A percentile compares a stretch with the other conserved stretches of the same genome.
Conservation (phyloP, 1,140 invertebrate species). For the Cecropterus lyciades region DNA sequence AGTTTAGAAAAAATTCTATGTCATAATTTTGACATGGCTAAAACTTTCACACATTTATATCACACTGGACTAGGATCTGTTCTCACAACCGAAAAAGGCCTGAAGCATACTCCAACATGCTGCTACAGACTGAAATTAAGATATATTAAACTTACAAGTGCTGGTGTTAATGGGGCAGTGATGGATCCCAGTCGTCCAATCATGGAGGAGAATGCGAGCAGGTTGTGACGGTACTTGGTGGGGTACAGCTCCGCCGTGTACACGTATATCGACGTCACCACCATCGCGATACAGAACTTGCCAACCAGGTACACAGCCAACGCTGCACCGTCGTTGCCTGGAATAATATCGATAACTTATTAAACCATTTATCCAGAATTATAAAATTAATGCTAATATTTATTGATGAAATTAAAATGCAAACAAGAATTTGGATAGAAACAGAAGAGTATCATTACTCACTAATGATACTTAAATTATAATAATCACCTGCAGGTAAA, state of each 20-base stretch:
- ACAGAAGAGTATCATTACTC: too few relatives aligned
- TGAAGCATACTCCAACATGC: too few relatives aligned
- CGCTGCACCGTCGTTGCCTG: constrained; percentile 48
- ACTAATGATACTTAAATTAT: neutral
- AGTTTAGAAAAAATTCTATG: too few relatives aligned
- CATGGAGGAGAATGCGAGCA: constrained; percentile 89
- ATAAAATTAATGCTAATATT: too few relatives aligned
- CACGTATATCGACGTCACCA: constrained; percentile 88
- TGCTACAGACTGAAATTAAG: neutral
- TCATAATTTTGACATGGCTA: too few relatives aligned
- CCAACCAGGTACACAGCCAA: constrained; percentile 87
- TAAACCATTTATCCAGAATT: too few relatives aligned
- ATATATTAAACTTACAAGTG: constrained; percentile 84
- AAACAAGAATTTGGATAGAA: too few relatives aligned
- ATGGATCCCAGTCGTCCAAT: constrained; percentile 90
- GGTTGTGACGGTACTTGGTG: constrained; percentile 87
- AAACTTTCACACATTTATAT: too few relatives aligned
- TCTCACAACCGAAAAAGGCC: too few relatives aligned
- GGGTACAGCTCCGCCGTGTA: constrained; percentile 90
- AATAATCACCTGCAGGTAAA: constrained; percentile 52
- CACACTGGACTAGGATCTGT: too few relatives aligned
- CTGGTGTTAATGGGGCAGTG: constrained; percentile 88
- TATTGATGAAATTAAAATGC: too few relatives aligned
- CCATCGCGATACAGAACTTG: constrained; percentile 89
- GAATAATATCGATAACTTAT: neutral